Base-by-base conservation (phyloP, 2,888 invertebrate species). In the Hyalella azteca region DNA sequence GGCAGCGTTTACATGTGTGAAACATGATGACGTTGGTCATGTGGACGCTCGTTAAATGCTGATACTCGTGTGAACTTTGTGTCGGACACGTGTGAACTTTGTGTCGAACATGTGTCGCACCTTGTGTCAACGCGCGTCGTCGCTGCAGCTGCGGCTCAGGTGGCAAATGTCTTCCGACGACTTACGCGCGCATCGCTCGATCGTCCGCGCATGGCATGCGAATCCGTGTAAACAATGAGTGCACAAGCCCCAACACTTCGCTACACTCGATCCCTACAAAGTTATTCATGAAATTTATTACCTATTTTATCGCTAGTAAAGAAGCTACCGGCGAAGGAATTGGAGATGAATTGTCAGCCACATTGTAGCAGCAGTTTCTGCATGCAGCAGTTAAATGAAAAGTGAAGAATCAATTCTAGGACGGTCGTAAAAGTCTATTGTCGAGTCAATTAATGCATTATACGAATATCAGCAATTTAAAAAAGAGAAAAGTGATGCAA, bases 11-110 rank as follows among this genome's bases (percentile, higher is more conserved):
- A 66, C 66, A 66, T 36, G 66, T 66, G 66, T 66, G 66, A 66
- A 66, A 66, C 66, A 66, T 66, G 66, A 66, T 19, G 32, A 66
- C 66, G 36, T 66, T 66, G 66, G 66, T 66, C 66, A 66, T 66
- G 66, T 32, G 66, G 66, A 66, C 32, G 66, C 66, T 22, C 19
- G n/a, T 54, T 36, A 36, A 66, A 66, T 29, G 66, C 29, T 29
- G 66, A 66, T 66, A n/a, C 66, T 66, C 32, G 36, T 32, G 66
- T 66, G 66, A 32, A 66, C 32, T 36, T 66, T 36, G 66, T 66
- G 66, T 66, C 66, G 66, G 36, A 36, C 66, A 66, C 36, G 36
- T 19, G 66, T 66, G n/a, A n/a, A n/a, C n/a, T 36, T 66, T 36
- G 66, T 66, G 66, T 66, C 66, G 66, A 66, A 36, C 66, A 66